phyloP scores from a whole-genome alignment of 2,113 vertebrate species.

The Hiodon tergisus region DNA sequence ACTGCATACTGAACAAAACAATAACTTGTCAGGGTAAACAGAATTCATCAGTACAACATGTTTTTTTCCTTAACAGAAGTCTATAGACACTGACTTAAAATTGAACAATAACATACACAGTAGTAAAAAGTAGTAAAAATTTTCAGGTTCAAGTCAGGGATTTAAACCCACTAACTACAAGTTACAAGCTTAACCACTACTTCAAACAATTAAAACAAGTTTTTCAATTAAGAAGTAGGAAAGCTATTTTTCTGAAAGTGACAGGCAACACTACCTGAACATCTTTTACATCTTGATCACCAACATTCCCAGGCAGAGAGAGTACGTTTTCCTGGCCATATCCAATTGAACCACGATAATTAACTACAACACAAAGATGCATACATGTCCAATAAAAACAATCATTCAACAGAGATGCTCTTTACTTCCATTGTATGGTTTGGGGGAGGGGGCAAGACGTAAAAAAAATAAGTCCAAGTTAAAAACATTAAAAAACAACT shows the following conservation, averaged over 20 bases:
- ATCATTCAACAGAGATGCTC: background rate
- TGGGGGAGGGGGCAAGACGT: too few species aligned
- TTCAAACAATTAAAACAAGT: too few species aligned
- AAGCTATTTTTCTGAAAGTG: background rate
- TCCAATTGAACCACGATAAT: constrained; percentile 87
- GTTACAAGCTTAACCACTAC: too few species aligned
- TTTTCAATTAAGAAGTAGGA: background rate
- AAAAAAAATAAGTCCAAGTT: too few species aligned
- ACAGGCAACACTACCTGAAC: constrained; percentile 71
- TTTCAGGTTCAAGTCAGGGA: too few species aligned
- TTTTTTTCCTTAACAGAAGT: background rate
- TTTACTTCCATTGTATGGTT: too few species aligned
- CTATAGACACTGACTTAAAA: background rate
- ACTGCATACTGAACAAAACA: constrained; percentile 69
- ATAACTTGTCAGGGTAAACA: background rate
- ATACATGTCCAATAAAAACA: background rate
- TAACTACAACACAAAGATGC: constrained; percentile 64
- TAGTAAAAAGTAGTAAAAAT: too few species aligned
- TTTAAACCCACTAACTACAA: too few species aligned
- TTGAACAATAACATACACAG: background rate
- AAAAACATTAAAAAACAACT: too few species aligned
- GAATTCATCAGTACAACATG: background rate
- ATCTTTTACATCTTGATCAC: constrained; percentile 82
- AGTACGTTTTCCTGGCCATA: constrained; percentile 84
- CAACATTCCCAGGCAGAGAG: constrained; percentile 80